Percentiles rank a stretch among this genome's conserved stretches.
Evolutionary conservation across 92 coral and sea anemone species (phyloP).

Genomic region (Porites evermanni): DNA sequence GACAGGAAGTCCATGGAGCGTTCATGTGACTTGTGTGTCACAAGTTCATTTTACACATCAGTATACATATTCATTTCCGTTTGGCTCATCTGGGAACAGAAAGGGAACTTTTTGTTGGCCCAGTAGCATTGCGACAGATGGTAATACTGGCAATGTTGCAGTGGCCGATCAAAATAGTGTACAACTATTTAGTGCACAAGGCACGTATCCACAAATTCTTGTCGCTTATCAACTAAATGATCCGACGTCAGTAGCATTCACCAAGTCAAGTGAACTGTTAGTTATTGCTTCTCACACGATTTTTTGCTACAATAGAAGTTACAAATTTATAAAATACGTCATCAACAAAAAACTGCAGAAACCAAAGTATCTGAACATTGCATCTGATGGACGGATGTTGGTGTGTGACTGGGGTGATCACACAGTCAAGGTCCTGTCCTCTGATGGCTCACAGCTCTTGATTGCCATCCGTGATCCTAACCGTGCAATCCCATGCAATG

Average conservation of each 20-base stretch:
- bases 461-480: neutral
- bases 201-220: neutral
- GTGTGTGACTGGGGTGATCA: too few species aligned
- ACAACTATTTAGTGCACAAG: neutral
- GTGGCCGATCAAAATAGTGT: conserved; percentile 16
- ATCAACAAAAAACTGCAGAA: conserved; percentile 29
- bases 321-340: conserved; percentile 53
- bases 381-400: conserved; percentile 3
- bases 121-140: neutral
- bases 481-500: neutral
- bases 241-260: conserved; percentile 13
- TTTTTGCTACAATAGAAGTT: conserved; percentile 42
- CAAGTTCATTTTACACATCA: too few species aligned
- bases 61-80: too few species aligned
- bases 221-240: neutral
- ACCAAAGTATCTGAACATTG: conserved; percentile 7
- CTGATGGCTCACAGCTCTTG: conserved; percentile 19
- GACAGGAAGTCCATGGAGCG: conserved; percentile 47
- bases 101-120: neutral
- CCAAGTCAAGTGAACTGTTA: neutral
- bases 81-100: neutral
- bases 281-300: conserved; percentile 10
- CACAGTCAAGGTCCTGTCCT: conserved; percentile 32
- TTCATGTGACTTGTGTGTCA: neutral
- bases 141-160: conserved; percentile 5